Percentiles rank a stretch among this genome's conserved stretches.
These are phyloP conservation scores for Xylophagus ater DNA, from an alignment of 2,888 invertebrate species.

Conservation along the genomic window DNA sequence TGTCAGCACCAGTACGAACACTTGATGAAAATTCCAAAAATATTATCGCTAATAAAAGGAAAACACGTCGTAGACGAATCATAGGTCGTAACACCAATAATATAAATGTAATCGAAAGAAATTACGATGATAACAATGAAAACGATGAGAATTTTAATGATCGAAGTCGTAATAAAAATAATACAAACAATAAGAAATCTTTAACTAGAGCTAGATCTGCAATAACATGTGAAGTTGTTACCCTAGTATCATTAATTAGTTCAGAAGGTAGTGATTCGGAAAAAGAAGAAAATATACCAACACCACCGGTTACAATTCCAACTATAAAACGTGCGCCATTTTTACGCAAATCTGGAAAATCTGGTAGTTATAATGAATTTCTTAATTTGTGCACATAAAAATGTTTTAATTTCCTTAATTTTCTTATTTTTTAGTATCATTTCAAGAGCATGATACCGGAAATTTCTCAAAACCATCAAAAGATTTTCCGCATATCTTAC, in stretches of 20 bases:
- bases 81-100: constrained; percentile 16
- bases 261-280: constrained; percentile 55
- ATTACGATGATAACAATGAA: constrained; percentile 8
- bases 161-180: constrained; percentile 22
- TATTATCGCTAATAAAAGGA: constrained; percentile 28
- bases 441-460: constrained; percentile 37
- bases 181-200: constrained; percentile 10
- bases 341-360: constrained; percentile 37
- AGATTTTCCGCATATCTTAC: constrained; percentile 35
- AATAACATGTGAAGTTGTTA: constrained; percentile 43
- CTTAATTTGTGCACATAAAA: neutral
- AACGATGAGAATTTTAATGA: constrained; percentile 13
- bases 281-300: constrained; percentile 33
- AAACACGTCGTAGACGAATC: constrained; percentile 29
- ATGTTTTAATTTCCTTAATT: constrained; percentile 2
- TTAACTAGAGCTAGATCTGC: constrained; percentile 30
- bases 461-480: constrained; percentile 32
- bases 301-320: constrained; percentile 23
- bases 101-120: constrained; percentile 4
- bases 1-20: constrained; percentile 39
- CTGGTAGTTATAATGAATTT: constrained; percentile 25
- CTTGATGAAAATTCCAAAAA: constrained; percentile 27
- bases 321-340: constrained; percentile 27
- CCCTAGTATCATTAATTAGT: constrained; percentile 56
- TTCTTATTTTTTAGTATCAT: constrained; percentile 38